Evolutionary conservation across 2,888 invertebrate genomes (phyloP).

Genomic region (Limnephilus marmoratus): DNA sequence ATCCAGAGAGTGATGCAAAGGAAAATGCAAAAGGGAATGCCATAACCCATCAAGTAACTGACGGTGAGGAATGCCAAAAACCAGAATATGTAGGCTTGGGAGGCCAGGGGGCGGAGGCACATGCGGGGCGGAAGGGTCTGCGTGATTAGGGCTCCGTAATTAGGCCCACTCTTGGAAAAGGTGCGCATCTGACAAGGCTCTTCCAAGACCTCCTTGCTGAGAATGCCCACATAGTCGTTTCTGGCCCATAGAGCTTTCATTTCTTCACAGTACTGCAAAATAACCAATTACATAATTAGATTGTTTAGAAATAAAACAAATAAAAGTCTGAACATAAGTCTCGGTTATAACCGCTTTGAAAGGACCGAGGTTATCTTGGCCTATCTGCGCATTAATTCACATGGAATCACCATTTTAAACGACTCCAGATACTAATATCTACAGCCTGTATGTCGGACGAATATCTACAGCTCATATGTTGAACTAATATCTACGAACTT

Average conservation of each 20-base stretch:
- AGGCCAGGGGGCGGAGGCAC: conserved; percentile 82
- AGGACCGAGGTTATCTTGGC: no score
- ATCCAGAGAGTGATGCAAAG: conserved; percentile 52
- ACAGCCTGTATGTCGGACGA: no score
- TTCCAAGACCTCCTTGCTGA: conserved; percentile 80
- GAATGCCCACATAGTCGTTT: conserved; percentile 79
- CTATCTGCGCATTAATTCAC: no score
- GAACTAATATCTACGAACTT: no score
- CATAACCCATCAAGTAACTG: conserved; percentile 77
- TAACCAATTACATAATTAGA: not conserved
- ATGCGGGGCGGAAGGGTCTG: conserved; percentile 82
- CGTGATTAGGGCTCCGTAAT: conserved; percentile 77
- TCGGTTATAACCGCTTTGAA: no score
- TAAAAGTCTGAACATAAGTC: no score
- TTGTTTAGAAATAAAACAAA: not conserved
- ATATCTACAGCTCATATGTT: no score
- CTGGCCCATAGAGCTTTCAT: conserved; percentile 82
- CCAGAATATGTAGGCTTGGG: conserved; percentile 79
- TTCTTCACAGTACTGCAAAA: conserved; percentile 82
- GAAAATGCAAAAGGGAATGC: conserved; percentile 67
- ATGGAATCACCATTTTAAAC: no score
- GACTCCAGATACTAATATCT: no score
- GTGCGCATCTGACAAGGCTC: conserved; percentile 80
- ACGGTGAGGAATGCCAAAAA: conserved; percentile 76
- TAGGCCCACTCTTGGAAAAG: conserved; percentile 79